Evolutionary conservation across 2,113 vertebrate genomes (phyloP).

Genomic region (Lagopus muta): DNA sequence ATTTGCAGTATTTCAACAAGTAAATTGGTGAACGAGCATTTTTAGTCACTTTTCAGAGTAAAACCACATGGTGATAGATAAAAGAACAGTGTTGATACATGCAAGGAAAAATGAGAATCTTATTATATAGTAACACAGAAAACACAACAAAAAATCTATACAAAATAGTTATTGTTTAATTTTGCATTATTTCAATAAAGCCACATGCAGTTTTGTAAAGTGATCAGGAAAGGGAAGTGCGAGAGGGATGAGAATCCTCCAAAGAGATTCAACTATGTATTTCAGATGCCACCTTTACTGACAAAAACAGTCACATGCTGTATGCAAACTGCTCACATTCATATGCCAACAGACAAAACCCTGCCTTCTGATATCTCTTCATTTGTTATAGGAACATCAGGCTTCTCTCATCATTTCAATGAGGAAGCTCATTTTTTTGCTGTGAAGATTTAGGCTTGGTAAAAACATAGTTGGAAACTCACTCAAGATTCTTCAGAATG

Average conservation of each 20-base stretch:
- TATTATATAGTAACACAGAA: background rate
- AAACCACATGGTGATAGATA: background rate
- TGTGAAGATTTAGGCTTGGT: background rate
- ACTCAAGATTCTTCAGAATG: background rate
- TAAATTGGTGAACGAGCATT: background rate
- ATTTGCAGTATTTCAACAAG: background rate
- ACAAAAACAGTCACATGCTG: background rate
- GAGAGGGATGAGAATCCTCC: background rate
- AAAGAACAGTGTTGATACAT: background rate
- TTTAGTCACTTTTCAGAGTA: background rate
- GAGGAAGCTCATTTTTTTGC: background rate
- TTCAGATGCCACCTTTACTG: background rate
- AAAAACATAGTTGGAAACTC: background rate
- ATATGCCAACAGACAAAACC: background rate
- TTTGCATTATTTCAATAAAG: background rate
- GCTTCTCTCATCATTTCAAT: background rate
- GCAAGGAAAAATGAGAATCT: background rate
- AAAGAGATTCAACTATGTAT: background rate
- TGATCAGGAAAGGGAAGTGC: background rate
- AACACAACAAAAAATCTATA: rapidly evolving
- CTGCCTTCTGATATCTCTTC: background rate
- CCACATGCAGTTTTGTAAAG: background rate
- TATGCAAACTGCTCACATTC: background rate
- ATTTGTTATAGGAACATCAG: background rate
- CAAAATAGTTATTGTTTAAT: background rate